Evolutionary conservation across 2,888 invertebrate genomes (phyloP).

Genomic region (Drosophila basisetae): DNA sequence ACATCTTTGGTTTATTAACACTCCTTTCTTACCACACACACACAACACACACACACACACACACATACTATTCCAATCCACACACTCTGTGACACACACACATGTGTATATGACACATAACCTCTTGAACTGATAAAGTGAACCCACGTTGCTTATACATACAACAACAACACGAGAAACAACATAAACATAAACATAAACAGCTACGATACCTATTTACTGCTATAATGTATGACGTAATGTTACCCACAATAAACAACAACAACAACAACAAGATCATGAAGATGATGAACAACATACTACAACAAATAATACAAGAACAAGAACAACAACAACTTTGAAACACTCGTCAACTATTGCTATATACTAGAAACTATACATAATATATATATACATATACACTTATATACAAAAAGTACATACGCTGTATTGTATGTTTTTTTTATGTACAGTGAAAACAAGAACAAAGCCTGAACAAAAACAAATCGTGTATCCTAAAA

Average conservation of each 20-base stretch:
- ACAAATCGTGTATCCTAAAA: constrained; percentile 76
- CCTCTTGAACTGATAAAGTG: constrained; percentile 70
- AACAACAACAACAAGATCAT: constrained; percentile 28
- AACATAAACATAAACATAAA: constrained; percentile 33
- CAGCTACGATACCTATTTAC: constrained; percentile 79
- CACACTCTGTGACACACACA: constrained; percentile 17
- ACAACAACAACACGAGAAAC: constrained; percentile 31
- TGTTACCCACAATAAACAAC: constrained; percentile 67
- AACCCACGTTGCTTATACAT: constrained; percentile 67
- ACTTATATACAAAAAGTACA: constrained; percentile 74
- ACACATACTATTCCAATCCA: not conserved
- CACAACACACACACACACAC: constrained; percentile 13
- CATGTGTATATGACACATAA: constrained; percentile 37
- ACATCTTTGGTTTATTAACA: constrained; percentile 31
- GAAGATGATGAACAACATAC: constrained; percentile 22
- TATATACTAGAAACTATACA: constrained; percentile 67
- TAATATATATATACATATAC: constrained; percentile 71
- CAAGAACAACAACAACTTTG: constrained; percentile 57
- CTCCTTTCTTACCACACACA: constrained; percentile 8
- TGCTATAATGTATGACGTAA: constrained; percentile 77
- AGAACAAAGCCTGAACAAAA: constrained; percentile 75
- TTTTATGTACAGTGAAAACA: constrained; percentile 68
- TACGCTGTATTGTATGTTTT: constrained; percentile 76
- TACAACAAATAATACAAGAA: constrained; percentile 35
- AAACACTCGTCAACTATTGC: constrained; percentile 72